These are phyloP conservation scores for Caiman crocodilus DNA, from an alignment of 2,797 vertebrate genomes.

Conservation along the genomic window DNA sequence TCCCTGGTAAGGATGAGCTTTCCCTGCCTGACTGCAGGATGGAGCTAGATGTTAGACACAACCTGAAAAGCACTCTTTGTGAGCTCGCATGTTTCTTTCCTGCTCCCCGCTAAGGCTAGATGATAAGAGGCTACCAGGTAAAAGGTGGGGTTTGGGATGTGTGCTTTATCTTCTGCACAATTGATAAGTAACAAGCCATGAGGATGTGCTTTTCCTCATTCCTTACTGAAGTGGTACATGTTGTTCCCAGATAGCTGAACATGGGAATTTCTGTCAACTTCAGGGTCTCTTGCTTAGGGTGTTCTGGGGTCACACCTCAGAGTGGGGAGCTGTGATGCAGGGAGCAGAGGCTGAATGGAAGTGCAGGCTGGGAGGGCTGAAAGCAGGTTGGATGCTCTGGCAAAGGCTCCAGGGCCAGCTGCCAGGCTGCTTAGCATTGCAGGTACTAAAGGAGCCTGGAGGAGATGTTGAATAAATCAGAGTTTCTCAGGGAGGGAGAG, in stretches of 20 bases:
- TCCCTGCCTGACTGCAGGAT: background rate
- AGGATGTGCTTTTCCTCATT: background rate
- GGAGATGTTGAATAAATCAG: background rate
- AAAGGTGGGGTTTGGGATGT: background rate
- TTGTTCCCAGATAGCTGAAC: too few species aligned
- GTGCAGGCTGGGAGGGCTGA: background rate
- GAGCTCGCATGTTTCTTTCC: background rate
- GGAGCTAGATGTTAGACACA: background rate
- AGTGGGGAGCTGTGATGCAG: rapidly evolving
- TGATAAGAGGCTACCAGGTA: background rate
- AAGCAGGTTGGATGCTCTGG: background rate
- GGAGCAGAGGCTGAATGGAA: background rate
- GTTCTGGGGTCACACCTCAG: background rate
- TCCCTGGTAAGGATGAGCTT: background rate
- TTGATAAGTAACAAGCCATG: background rate
- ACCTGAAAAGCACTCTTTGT: background rate
- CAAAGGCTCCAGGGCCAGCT: rapidly evolving
- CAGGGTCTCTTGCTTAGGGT: background rate
- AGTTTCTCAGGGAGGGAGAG: background rate
- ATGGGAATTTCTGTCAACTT: background rate
- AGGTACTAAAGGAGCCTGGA: background rate
- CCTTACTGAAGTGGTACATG: too few species aligned
- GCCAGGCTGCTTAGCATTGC: background rate
- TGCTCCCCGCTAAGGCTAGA: background rate
- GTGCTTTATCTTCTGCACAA: background rate